Conservation (phyloP, 2,797 vertebrate species). For the Nyctibius grandis region DNA sequence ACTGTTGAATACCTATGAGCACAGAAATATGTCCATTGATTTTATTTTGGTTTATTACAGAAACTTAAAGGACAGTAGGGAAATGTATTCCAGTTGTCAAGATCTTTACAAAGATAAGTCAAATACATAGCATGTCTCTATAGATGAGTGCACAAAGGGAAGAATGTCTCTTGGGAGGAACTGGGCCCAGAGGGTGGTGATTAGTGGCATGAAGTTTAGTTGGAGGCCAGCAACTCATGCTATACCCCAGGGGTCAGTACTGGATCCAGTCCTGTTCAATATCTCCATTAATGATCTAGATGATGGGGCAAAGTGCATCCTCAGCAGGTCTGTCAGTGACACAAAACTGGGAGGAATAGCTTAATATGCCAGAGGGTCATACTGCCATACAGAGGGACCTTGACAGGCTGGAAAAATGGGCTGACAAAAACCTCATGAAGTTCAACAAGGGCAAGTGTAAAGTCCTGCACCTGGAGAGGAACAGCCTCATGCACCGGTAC, state of each 20-base stretch:
- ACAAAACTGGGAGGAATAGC: too few species aligned
- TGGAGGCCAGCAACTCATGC: background rate
- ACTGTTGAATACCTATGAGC: background rate
- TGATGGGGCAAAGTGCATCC: too few species aligned
- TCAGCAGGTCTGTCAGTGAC: too few species aligned
- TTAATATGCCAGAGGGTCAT: too few species aligned
- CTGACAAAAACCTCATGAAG: too few species aligned
- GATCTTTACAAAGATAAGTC: background rate
- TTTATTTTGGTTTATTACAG: background rate
- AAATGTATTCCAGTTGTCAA: background rate
- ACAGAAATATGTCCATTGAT: background rate
- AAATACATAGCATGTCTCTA: background rate
- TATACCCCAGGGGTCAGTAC: fast-evolving
- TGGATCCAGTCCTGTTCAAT: too few species aligned
- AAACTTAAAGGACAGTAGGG: background rate
- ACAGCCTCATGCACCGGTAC: background rate
- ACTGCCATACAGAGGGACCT: too few species aligned
- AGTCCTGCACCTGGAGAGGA: too few species aligned
- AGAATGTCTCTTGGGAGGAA: background rate
- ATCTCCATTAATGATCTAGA: too few species aligned
- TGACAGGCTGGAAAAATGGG: too few species aligned
- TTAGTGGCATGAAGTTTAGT: too few species aligned
- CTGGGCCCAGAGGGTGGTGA: fast-evolving
- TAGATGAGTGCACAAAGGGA: background rate
- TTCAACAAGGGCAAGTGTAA: too few species aligned